Evolutionary conservation across 2,113 vertebrate species (phyloP), one percentile per base, ranked within the genome.

Genomic region (Nothobranchius furzeri): DNA sequence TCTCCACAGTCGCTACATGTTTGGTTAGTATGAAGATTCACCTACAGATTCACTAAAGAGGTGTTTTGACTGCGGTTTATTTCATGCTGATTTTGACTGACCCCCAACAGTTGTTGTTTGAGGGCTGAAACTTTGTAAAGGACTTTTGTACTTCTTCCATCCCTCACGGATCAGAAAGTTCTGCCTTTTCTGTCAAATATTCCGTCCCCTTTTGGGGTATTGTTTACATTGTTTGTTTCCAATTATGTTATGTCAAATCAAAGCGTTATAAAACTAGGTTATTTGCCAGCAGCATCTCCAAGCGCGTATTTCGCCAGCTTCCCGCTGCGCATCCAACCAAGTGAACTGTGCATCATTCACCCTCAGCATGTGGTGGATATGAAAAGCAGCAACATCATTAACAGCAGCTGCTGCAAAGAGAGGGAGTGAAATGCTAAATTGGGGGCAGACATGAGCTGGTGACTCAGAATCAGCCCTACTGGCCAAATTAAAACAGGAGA

Each of bases 281-380:
- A 79, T 76, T 79, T 74, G 68, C 55, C 56, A 68, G 60, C 73
- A 47, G 73, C 70, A 24, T 78, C 68, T 64, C 72, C 60, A 17
- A 53, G 57, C 52, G 74, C 63, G 37, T 68, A 72, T 80, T 72
- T 76, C 68, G 57, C 45, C 13, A 60, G 42, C 77, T 68, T 64
- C 78, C 77, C 74, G 30, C 84, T 77, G 86, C 68, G 71, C 58
- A 66, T 63, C 79, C 76, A 68, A 55, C 74, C 81, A 49, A 76
- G 56, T 62, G 69, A 82, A 60, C 70, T 56, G 65, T 13, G 73
- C 71, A 61, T 84, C 78, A 55, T 74, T 79, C 81, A 74, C 71
- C 75, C 84, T 65, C 84, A 83, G 86, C 84, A 30, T 78, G 84
- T 54, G 82, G 79, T 30, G 68, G 65, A 35, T 64, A 3, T 54